Evolutionary conservation across 64 coral and sea anemone species (phyloP), one percentile per base, ranked within the genome.

Genomic region (Montipora cactus): DNA sequence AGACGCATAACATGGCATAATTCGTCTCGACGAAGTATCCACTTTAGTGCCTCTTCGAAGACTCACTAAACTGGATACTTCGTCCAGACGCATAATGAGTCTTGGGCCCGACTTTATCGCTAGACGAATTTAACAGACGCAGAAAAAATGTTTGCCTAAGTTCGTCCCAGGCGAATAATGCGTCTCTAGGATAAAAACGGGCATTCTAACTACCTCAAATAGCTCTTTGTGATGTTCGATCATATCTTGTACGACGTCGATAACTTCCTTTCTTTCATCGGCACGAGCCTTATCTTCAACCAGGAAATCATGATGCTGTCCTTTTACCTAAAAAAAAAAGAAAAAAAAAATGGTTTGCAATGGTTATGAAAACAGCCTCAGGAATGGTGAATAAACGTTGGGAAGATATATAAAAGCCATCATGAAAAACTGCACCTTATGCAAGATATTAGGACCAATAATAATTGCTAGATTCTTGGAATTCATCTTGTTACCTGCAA

Each of bases 381-480:
- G 13, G 3, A 64, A 64, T 16, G 28, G 28, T 37, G 28, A 37
- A 37, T 37, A 37, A 37, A 37, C 28, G 28, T 37, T 37, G 28
- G 28, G 28, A 37, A 37, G 28, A 37, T 37, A 37, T 3, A 59
- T 13, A 59, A 59, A 59, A 59, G 13, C 57, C 57, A 13, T 0
- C 1, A 37, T 37, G 28, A 37, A 37, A 37, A 37, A 37, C 28
- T 64, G 61, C 69, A 99, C 97, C 92, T 99, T 99, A 76, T 99
- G 97, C 6, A 99, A 77, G 76, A 99, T 99, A 78, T 99, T 99
- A 53, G 97, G 97, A 21, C 97, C 97, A 79, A 99, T 99, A 44
- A 99, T 87, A 37, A 95, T 99, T 15, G 97, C 97, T 82, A 99
- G 58, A 72, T 99, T 99, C 79, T 87, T 82, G 73, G 90, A 94